Evolutionary conservation across 2,797 vertebrate genomes (phyloP).

Genomic region (Ambastaia sidthimunki): DNA sequence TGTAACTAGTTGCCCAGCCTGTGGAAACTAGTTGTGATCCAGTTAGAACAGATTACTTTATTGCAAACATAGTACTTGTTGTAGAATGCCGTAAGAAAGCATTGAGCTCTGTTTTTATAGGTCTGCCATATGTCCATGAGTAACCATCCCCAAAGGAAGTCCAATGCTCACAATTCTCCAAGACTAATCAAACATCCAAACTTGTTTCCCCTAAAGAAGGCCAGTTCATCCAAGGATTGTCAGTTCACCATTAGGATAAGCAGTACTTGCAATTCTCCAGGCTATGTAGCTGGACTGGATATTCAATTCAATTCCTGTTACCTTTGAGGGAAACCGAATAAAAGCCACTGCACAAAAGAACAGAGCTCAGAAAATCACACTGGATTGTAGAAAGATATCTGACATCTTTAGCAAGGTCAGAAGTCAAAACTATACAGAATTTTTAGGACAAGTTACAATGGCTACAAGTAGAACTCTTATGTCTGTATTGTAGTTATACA

Average conservation of each 20-base stretch:
- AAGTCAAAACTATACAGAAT: constrained; percentile 10
- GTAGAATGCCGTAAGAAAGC: not conserved
- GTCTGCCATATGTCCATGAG: constrained; percentile 13
- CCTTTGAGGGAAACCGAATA: constrained; percentile 35
- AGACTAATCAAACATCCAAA: constrained; percentile 45
- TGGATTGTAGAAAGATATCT: constrained; percentile 4
- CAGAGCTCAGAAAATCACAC: constrained; percentile 10
- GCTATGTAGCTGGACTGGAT: constrained; percentile 28
- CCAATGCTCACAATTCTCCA: constrained; percentile 31
- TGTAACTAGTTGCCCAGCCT: not conserved
- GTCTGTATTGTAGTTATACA: not conserved
- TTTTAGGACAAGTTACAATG: not conserved
- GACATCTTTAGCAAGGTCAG: not conserved
- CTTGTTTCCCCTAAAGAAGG: constrained; percentile 40
- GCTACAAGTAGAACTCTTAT: not conserved
- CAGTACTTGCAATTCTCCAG: constrained; percentile 34
- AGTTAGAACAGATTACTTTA: not conserved
- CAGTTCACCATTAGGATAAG: constrained; percentile 47
- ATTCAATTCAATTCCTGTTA: constrained; percentile 35
- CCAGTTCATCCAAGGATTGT: constrained; percentile 41
- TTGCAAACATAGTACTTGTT: constrained; percentile 2
- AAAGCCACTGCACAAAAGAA: constrained; percentile 23
- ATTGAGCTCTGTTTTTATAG: constrained; percentile 16
- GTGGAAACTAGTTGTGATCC: not conserved
- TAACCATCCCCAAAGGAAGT: constrained; percentile 23